Evolutionary conservation across 2,797 vertebrate species (phyloP), one percentile per base, ranked within the genome.

Genomic region (Arnoldichthys spilopterus): DNA sequence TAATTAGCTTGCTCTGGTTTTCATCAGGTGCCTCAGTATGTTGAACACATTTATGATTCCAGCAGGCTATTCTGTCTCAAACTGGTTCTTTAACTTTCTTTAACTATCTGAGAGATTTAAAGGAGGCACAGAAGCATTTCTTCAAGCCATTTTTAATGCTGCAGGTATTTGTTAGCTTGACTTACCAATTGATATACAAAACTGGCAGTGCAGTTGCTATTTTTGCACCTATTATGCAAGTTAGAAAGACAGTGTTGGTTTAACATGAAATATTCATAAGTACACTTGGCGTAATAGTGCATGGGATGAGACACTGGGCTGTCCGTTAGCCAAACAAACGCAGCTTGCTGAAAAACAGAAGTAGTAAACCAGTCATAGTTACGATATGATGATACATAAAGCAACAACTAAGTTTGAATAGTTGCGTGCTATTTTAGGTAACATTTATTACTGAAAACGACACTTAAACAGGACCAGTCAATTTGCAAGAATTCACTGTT

Each of bases 251-350:
- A 56, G 30, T 72, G 34, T 32, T 40, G 26, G 43, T 49, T 51
- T 61, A 40, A 37, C 37, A 16, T 59, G 18, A 73, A 68, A 74
- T 68, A 74, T 37, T 72, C 47, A 71, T 20, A 63, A 62, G 43
- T 53, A 34, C 51, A 54, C 51, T 56, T 37, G 51, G 49, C 12
- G 51, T 72, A 56, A 72, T 37, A 54, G 56, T 70, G 30, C 37
- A 70, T 62, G 54, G 6, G 26, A 75, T 75, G 43, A 63, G 34
- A 70, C 45, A 70, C 32, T 1, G 12, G 32, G 47, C 45, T 53
- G 63, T 51, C 72, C 62, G 64, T 37, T 62, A 51, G 15, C 18
- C 45, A 69, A 74, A 69, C 16, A 66, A 30, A 20, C 18, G 3
- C 54, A 59, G 51, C 40, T 26, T 13, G 47, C 45, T 78, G 1